phyloP scores from a whole-genome alignment of 2,797 vertebrate species.

The Microctenopoma steveboyesi region DNA sequence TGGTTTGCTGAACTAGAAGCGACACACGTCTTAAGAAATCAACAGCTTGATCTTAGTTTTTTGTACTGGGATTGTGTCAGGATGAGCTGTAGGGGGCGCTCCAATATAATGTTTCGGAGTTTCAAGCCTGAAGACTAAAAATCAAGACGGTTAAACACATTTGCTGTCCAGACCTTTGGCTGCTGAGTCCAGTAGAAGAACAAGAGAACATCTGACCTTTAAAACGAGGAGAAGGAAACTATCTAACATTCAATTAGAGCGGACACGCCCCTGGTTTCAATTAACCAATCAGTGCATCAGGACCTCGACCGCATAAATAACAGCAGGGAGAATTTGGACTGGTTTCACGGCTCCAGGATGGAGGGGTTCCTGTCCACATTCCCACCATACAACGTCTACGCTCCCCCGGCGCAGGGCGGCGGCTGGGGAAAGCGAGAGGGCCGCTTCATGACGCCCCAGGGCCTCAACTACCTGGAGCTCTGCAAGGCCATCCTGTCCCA shows the following conservation, averaged over 20 bases:
- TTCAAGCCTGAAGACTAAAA: neutral
- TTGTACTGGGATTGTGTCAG: neutral
- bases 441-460: constrained; percentile 71
- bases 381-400: constrained; percentile 72
- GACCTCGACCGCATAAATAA: constrained; percentile 48
- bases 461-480: constrained; percentile 85
- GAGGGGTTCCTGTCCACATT: constrained; percentile 81
- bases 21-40: neutral
- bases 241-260: neutral
- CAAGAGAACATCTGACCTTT: too few species aligned
- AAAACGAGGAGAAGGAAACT: too few species aligned
- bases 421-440: constrained; percentile 82
- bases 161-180: neutral
- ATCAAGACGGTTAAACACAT: neutral
- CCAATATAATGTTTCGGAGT: constrained; percentile 45
- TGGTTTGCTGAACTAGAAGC: constrained; percentile 1
- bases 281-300: constrained; percentile 60
- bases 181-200: neutral
- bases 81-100: constrained; percentile 64
- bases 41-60: constrained; percentile 3
- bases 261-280: constrained; percentile 60
- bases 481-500: constrained; percentile 88
- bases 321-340: neutral
- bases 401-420: constrained; percentile 63
- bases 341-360: constrained; percentile 82